Evolutionary conservation across 2,797 vertebrate genomes (phyloP).

Genomic region (Oryzias sinensis): DNA sequence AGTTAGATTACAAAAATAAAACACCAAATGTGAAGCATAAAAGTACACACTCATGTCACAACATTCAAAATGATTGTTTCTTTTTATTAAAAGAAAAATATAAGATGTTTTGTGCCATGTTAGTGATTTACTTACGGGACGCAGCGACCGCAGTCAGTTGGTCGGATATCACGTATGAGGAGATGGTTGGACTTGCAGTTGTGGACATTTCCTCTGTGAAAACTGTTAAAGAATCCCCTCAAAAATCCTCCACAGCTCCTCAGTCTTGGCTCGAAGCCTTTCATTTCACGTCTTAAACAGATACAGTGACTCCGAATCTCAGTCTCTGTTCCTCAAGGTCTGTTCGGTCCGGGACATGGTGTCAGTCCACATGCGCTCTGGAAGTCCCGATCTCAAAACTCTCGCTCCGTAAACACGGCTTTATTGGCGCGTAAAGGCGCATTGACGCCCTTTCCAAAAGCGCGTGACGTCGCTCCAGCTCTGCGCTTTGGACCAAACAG

Average conservation of each 20-base stretch:
- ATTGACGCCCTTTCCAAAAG: slow-evolving; percentile 43
- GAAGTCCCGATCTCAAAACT: slow-evolving; percentile 28
- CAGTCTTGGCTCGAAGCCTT: slow-evolving; percentile 20
- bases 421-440: slow-evolving; percentile 33
- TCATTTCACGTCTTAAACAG: slow-evolving; percentile 36
- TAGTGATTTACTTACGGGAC: slow-evolving; percentile 71
- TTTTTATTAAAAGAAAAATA: neutral
- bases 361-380: slow-evolving; percentile 44
- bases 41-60: no score
- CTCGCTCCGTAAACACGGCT: slow-evolving; percentile 33
- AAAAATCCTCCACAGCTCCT: slow-evolving; percentile 38
- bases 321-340: slow-evolving; percentile 24
- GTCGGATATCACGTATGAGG: slow-evolving; percentile 63
- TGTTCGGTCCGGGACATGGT: slow-evolving; percentile 12
- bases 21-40: no score
- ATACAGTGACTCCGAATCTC: slow-evolving; percentile 3
- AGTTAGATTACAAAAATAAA: no score
- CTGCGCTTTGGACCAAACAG: neutral
- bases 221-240: slow-evolving; percentile 34
- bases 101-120: neutral
- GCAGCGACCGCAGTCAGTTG: slow-evolving; percentile 74
- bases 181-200: slow-evolving; percentile 61
- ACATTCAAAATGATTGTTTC: no score
- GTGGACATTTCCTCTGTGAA: slow-evolving; percentile 72
- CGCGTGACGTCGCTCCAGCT: slow-evolving; percentile 55